Conservation (phyloP, 1,140 invertebrate species). For the Sinella curviseta region DNA sequence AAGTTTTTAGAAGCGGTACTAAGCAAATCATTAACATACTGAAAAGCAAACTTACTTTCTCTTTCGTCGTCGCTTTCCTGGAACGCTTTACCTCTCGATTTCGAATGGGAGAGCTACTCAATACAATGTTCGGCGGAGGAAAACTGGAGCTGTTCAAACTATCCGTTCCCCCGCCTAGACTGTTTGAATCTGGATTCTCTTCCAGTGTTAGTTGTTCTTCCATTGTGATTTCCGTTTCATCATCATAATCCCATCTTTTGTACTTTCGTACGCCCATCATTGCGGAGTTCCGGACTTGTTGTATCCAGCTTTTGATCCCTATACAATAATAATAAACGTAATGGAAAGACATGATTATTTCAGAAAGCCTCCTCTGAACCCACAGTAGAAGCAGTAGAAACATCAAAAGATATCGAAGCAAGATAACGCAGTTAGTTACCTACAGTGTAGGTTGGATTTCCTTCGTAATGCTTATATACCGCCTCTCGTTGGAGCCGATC, state of each 20-base stretch:
- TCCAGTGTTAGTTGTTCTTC: conserved; percentile 45
- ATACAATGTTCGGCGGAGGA: conserved; percentile 11
- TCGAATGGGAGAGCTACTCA: conserved; percentile 29
- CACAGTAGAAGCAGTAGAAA: too few species aligned
- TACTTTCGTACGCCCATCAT: conserved; percentile 33
- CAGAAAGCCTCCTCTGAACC: neutral
- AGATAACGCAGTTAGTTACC: too few species aligned
- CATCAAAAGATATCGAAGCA: too few species aligned
- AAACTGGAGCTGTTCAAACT: conserved; percentile 13
- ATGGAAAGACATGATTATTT: neutral
- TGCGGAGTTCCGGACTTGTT: neutral
- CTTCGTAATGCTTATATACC: too few species aligned
- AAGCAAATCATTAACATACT: too few species aligned
- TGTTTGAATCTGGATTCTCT: conserved; percentile 32
- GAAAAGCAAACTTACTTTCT: conserved; percentile 41
- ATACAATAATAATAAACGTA: neutral
- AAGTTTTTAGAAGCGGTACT: too few species aligned
- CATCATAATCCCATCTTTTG: conserved; percentile 41
- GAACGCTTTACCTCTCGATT: conserved; percentile 27
- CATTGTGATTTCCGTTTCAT: conserved; percentile 43
- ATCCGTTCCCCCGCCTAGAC: conserved; percentile 9
- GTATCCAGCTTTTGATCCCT: neutral
- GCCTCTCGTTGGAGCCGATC: too few species aligned
- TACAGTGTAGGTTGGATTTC: too few species aligned
- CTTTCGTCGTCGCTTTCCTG: conserved; percentile 34